Conservation (phyloP, 2,797 vertebrate genomes). For the Micrastur ruficollis region DNA sequence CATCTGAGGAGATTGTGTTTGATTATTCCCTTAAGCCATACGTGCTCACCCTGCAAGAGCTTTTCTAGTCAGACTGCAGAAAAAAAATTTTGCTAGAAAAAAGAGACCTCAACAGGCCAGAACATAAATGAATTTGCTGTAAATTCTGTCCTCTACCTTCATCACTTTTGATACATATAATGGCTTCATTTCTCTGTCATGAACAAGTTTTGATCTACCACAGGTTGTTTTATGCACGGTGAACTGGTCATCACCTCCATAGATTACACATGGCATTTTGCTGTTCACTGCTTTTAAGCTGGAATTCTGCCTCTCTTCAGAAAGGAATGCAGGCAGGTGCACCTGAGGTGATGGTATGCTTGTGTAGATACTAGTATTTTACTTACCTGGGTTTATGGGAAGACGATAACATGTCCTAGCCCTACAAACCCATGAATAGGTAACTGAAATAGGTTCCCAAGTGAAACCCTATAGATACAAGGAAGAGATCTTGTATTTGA, state of each 20-base stretch:
- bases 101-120: background rate
- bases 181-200: background rate
- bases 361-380: background rate
- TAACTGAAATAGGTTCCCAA: background rate
- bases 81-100: background rate
- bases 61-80: background rate
- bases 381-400: background rate
- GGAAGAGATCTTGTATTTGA: background rate
- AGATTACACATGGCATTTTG: background rate
- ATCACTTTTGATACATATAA: background rate
- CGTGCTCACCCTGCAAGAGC: background rate
- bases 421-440: background rate
- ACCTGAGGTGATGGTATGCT: background rate
- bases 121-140: background rate
- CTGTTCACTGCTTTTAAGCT: background rate
- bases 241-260: background rate
- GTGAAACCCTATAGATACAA: background rate
- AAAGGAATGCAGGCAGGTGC: background rate
- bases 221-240: background rate
- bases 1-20: background rate
- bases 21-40: background rate
- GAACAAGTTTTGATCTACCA: background rate
- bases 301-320: background rate
- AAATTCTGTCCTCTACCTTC: background rate
- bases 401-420: background rate